These are phyloP conservation scores for Hippoglossus hippoglossus DNA, from an alignment of 2,797 vertebrate genomes.

Conservation along the genomic window DNA sequence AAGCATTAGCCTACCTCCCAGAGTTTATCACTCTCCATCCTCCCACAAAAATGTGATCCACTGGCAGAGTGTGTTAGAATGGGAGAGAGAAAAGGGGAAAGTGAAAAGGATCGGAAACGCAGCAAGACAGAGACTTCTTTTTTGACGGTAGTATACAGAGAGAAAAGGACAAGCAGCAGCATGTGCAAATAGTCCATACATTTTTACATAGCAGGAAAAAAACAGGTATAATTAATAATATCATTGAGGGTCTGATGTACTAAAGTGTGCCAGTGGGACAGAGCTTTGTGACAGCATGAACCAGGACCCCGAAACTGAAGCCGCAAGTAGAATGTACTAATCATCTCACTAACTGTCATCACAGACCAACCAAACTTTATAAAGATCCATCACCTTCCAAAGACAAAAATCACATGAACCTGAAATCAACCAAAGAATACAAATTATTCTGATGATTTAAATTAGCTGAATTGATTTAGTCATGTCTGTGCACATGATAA, in stretches of 20 bases:
- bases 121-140: background rate
- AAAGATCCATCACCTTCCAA: too few species aligned
- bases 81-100: slow-evolving; percentile 14
- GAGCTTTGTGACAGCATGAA: background rate
- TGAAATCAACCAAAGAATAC: too few species aligned
- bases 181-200: background rate
- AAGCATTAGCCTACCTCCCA: slow-evolving; percentile 61
- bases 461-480: background rate
- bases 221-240: background rate
- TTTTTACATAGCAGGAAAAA: slow-evolving; percentile 1
- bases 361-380: too few species aligned
- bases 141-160: background rate
- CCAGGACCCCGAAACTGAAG: background rate
- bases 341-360: too few species aligned
- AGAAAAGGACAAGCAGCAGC: too few species aligned
- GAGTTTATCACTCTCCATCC: slow-evolving; percentile 71
- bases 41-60: slow-evolving; percentile 58
- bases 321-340: background rate
- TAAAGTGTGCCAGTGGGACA: too few species aligned
- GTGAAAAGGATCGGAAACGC: background rate
- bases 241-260: too few species aligned
- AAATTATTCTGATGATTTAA: too few species aligned
- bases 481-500: background rate
- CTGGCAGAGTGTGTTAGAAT: slow-evolving; percentile 36
- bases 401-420: too few species aligned